A percentile compares a stretch with the other conserved stretches of the same genome.
Conservation (phyloP, 2,113 vertebrate genomes). For the Eulacestoma nigropectus region DNA sequence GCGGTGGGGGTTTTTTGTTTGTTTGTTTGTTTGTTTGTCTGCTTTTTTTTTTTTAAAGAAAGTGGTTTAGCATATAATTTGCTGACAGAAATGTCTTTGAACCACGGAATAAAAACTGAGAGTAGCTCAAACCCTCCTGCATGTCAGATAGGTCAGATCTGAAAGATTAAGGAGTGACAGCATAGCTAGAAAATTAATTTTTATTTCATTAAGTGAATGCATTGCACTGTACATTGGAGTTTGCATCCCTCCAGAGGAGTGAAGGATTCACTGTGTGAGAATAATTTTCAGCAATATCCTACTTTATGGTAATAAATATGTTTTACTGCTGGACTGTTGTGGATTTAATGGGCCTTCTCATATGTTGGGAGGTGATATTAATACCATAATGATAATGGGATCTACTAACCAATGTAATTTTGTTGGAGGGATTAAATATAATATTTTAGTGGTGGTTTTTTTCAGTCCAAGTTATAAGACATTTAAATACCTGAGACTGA, state of each 20-base stretch:
- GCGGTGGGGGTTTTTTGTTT: accelerated
- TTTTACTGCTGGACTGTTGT: constrained; percentile 1
- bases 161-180: not conserved
- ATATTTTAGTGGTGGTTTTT: not conserved
- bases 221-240: not conserved
- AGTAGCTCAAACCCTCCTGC: not conserved
- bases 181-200: not conserved
- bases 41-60: not conserved
- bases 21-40: not conserved
- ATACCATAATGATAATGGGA: constrained; percentile 1
- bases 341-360: constrained; percentile 46
- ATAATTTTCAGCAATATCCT: constrained; percentile 36
- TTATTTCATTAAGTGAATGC: not conserved
- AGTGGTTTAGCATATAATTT: not conserved
- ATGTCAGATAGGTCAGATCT: not conserved
- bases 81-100: not conserved
- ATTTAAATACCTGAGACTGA: not conserved
- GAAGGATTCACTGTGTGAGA: not conserved
- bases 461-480: not conserved
- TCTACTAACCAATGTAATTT: constrained; percentile 8
- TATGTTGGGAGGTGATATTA: constrained; percentile 35
- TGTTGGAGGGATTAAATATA: not conserved
- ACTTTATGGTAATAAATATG: not conserved
- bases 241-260: not conserved
- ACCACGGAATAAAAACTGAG: not conserved